These are phyloP conservation scores for Polietes domitor DNA, from an alignment of 2,888 invertebrate species.

Conservation along the genomic window DNA sequence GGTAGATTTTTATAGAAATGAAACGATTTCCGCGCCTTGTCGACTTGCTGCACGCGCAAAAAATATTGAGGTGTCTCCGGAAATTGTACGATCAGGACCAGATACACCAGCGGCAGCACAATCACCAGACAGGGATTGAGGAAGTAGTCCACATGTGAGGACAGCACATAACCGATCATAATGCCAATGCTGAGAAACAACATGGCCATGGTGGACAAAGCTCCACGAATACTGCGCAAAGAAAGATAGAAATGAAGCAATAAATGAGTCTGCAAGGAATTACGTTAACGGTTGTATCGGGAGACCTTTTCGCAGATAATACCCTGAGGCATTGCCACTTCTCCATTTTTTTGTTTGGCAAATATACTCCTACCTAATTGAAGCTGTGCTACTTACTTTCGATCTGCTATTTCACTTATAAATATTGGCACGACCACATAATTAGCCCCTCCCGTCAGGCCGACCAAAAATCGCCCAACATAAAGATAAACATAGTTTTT, in stretches of 20 bases:
- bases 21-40: conserved; percentile 73
- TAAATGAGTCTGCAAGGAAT: conserved; percentile 73
- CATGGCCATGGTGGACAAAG: conserved; percentile 75
- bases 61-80: conserved; percentile 78
- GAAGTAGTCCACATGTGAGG: conserved; percentile 75
- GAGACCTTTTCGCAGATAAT: too few species aligned
- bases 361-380: too few species aligned
- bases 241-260: conserved; percentile 73
- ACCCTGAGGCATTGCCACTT: too few species aligned
- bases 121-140: conserved; percentile 75
- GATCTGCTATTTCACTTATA: conserved; percentile 78
- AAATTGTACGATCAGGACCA: conserved; percentile 70
- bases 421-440: conserved; percentile 77
- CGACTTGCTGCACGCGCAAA: conserved; percentile 68
- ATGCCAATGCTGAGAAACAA: conserved; percentile 76
- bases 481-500: conserved; percentile 74
- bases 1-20: conserved; percentile 75
- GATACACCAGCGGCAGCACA: conserved; percentile 73
- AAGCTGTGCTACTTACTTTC: conserved; percentile 70
- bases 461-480: conserved; percentile 75
- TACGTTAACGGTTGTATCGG: conserved; percentile 62
- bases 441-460: conserved; percentile 77
- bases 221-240: conserved; percentile 77
- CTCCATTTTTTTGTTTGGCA: too few species aligned
- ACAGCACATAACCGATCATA: conserved; percentile 75